Evolutionary conservation across 2,113 vertebrate species (phyloP).

Genomic region (Epinephelus moara): DNA sequence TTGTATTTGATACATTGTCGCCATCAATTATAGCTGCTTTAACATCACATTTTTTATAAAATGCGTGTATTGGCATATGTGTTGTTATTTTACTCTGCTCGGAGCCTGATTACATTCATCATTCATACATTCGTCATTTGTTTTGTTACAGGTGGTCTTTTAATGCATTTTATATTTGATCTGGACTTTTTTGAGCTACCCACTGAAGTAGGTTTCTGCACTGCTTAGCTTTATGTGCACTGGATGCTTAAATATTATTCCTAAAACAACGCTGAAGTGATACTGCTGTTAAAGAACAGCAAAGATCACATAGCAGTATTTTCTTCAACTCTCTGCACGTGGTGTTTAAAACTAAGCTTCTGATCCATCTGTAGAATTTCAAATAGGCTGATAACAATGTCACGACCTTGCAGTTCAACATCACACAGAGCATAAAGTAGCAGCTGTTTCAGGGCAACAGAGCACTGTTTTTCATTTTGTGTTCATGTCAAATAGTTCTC

Average conservation of each 20-base stretch:
- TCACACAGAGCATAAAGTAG: not conserved
- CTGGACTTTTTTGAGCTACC: not conserved
- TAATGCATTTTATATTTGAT: not conserved
- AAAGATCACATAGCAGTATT: slow-evolving; percentile 1
- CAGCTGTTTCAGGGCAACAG: not conserved
- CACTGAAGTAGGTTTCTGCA: not conserved
- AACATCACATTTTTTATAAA: not conserved
- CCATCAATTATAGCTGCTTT: not conserved
- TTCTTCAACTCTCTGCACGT: not conserved
- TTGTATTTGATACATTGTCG: not conserved
- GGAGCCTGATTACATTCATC: too few species aligned
- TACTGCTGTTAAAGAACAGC: not conserved
- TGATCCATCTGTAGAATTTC: not conserved
- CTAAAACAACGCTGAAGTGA: not conserved
- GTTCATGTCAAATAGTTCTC: slow-evolving; percentile 8
- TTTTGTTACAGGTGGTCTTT: not conserved
- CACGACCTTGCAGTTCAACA: slow-evolving; percentile 1
- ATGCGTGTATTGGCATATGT: not conserved
- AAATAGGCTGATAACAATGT: not conserved
- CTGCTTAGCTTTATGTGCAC: not conserved
- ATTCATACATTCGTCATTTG: too few species aligned
- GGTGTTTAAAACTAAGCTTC: not conserved
- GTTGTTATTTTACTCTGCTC: too few species aligned
- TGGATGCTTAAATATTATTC: not conserved
- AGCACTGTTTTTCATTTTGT: not conserved